Evolutionary conservation across 2,113 vertebrate species (phyloP).

Genomic region (Daboia siamensis): DNA sequence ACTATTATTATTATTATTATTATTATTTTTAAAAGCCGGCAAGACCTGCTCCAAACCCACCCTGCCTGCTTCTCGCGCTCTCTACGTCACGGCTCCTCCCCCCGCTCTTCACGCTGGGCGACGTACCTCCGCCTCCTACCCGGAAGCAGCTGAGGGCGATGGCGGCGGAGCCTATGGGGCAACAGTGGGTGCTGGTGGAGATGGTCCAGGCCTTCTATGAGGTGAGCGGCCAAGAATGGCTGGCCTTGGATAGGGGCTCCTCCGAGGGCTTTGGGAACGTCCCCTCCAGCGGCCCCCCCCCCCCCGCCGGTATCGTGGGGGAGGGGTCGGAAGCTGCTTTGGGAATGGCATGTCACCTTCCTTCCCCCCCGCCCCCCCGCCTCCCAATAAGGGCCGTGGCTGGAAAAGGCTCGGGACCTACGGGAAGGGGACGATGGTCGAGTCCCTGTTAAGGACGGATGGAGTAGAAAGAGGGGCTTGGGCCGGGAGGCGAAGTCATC

Average conservation of each 20-base stretch:
- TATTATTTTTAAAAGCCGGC: too few species aligned
- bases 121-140: not conserved
- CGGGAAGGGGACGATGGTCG: not conserved
- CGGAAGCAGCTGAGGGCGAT: constrained; percentile 33
- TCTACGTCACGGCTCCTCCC: too few species aligned
- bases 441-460: not conserved
- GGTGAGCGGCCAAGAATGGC: constrained; percentile 59
- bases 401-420: not conserved
- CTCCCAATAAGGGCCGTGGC: not conserved
- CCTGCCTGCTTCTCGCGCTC: not conserved
- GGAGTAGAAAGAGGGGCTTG: not conserved
- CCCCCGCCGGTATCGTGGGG: not conserved
- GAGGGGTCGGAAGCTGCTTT: not conserved
- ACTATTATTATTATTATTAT: too few species aligned
- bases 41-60: not conserved
- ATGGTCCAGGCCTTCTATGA: constrained; percentile 96
- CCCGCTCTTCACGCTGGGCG: not conserved
- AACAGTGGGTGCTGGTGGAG: constrained; percentile 96
- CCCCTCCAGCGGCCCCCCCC: not conserved
- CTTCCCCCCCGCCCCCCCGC: not conserved
- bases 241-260: not conserved
- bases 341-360: too few species aligned
- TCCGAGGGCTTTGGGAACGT: not conserved
- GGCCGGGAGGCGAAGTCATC: too few species aligned
- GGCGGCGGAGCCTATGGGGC: constrained; percentile 76